A percentile compares a stretch with the other conserved stretches of the same genome.
These are phyloP conservation scores for Triplophysa rosa DNA, from an alignment of 2,113 vertebrate genomes.

Conservation along the genomic window DNA sequence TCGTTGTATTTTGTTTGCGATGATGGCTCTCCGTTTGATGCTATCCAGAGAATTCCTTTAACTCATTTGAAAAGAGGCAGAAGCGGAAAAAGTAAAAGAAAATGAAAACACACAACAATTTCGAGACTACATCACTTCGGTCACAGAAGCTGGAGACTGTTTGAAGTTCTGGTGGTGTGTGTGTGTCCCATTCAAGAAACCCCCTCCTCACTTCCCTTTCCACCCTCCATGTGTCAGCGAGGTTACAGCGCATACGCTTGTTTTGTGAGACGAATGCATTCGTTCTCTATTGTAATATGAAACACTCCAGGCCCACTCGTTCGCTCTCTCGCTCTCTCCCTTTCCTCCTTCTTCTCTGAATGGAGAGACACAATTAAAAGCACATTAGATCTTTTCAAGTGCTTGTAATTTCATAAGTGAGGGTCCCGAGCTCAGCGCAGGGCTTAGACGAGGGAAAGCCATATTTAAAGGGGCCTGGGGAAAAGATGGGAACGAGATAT, in stretches of 20 bases:
- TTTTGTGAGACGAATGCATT: slow-evolving; percentile 62
- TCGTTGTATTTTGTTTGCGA: slow-evolving; percentile 36
- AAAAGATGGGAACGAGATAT: slow-evolving; percentile 81
- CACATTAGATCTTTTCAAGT: slow-evolving; percentile 83
- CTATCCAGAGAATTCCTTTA: slow-evolving; percentile 46
- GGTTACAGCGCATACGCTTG: slow-evolving; percentile 63
- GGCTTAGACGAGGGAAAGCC: slow-evolving; percentile 64
- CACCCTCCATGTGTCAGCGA: slow-evolving; percentile 65
- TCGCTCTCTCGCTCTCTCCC: slow-evolving; percentile 21
- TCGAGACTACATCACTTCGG: slow-evolving; percentile 49
- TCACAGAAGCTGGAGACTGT: slow-evolving; percentile 30
- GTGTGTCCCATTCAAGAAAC: slow-evolving; percentile 52
- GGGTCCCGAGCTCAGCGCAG: slow-evolving; percentile 49
- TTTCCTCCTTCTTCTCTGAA: slow-evolving; percentile 61
- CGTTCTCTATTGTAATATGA: slow-evolving; percentile 72
- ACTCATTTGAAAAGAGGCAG: slow-evolving; percentile 45
- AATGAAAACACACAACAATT: slow-evolving; percentile 44
- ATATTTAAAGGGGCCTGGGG: slow-evolving; percentile 73
- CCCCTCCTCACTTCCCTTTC: slow-evolving; percentile 54
- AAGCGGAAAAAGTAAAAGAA: slow-evolving; percentile 31
- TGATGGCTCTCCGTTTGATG: slow-evolving; percentile 35
- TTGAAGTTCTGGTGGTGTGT: slow-evolving; percentile 50
- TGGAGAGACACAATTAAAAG: slow-evolving; percentile 76
- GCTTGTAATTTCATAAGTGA: slow-evolving; percentile 81
- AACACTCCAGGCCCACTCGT: slow-evolving; percentile 65